Evolutionary conservation across 2,113 vertebrate genomes (phyloP).

Genomic region (Globicephala melas): DNA sequence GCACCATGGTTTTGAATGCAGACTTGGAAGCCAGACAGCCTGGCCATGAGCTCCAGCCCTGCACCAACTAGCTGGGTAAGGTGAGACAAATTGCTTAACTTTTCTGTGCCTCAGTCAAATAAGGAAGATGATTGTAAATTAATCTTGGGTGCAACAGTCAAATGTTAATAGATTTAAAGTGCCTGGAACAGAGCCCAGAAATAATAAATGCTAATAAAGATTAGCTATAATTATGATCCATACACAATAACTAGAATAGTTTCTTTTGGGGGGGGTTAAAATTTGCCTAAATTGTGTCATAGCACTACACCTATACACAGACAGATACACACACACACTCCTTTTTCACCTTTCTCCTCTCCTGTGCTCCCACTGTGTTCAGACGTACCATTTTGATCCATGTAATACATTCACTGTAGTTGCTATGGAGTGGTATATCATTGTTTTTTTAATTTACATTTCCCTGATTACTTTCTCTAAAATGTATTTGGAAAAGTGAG

Average conservation of each 20-base stretch:
- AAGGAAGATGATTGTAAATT: background rate
- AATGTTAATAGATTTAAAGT: background rate
- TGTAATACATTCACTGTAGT: background rate
- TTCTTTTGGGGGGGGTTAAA: background rate
- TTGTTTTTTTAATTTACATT: background rate
- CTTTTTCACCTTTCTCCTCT: background rate
- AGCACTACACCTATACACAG: background rate
- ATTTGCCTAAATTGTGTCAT: background rate
- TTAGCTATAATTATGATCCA: background rate
- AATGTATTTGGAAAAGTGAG: background rate
- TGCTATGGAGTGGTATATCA: background rate
- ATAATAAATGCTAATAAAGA: slow-evolving; percentile 14
- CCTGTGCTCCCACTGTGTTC: background rate
- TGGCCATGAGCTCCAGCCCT: background rate
- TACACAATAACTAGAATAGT: background rate
- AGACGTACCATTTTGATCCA: background rate
- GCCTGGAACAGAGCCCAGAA: background rate
- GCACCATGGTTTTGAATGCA: background rate
- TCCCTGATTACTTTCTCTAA: background rate
- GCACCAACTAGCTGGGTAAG: background rate
- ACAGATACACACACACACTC: background rate
- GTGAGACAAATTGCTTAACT: slow-evolving; percentile 43
- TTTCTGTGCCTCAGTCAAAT: slow-evolving; percentile 5
- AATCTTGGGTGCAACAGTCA: background rate
- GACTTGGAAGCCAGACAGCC: slow-evolving; percentile 29